Evolutionary conservation across 2,888 invertebrate species (phyloP), one percentile per base, ranked within the genome.

Genomic region (Chymomyza amoena): DNA sequence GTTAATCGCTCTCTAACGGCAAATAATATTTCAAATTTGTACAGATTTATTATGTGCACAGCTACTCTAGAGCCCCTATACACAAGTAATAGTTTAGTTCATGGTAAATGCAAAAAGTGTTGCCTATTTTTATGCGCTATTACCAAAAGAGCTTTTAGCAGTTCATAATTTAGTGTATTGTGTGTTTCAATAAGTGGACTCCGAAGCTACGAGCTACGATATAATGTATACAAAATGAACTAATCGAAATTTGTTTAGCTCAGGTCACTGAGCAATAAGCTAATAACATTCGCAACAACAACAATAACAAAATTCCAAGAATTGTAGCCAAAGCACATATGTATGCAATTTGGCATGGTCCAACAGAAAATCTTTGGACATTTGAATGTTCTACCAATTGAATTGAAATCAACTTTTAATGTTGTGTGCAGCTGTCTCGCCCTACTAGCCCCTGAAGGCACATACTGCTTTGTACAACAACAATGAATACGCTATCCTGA

Each of bases 371-470:
- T 45, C 2, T 45, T 45, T 45, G 10, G 59, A 69, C 76, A 70
- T 83, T 86, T 63, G 68, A 78, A 83, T 72, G 83, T 85, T 71
- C 13, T 25, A 13, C 25, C 77, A 88, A 83, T 86, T 83, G 81
- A 86, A 83, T 86, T 86, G 81, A 86, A 83, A 86, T 88, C 81
- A 84, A 69, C 77, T 86, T 78, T 83, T 86, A 86, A 83, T 83
- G 74, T 54, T 83, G 68, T 71, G 79, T 77, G 82, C 69, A 66
- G 79, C 74, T 72, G 52, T 54, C 52, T 18, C 1, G 15, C 16
- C 16, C 15, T n/a, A 1, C 39, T 45, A 45, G 36, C 20, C 59
- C 57, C 54, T 39, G 68, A 61, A 7, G 68, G 59, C 39, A 61
- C 45, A 54, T 16, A 32, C 45, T 13, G 13, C 39, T 45, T 45